Base-by-base conservation (phyloP, 1,140 invertebrate species). In the Melanaphis sacchari region DNA sequence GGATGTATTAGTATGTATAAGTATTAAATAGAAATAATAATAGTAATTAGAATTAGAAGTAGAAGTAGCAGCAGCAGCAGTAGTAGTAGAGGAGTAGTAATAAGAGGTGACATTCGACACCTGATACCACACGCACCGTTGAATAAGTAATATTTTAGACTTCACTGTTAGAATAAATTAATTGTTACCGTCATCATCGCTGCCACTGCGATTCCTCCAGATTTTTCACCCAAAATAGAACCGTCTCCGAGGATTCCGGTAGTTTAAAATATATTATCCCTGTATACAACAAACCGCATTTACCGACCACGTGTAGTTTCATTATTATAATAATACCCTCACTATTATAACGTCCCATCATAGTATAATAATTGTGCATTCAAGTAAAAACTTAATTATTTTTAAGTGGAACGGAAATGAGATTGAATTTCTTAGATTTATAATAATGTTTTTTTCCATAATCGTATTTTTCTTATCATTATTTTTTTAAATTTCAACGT, bases 141-240 rank as follows among this genome's bases (percentile, higher is more conserved):
- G 87, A 18, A 18, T 36, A 22, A 24, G 87, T 22, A 9, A 59
- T 90, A 59, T 90, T 31, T 90, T 90, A 90, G 52, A 59, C 52
- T 31, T 31, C 24, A n/a, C 59, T 26, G 54, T 90, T 66, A 66
- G 52, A 66, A 66, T 41, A 41, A 90, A 66, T 90, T 43, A 66
- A 90, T 89, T 76, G 24, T 85, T 66, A 90, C 54, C 89, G 18
- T 22, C 88, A 49, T 54, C 49, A 18, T 54, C 22, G 5, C 26
- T 4, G 88, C 31, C 31, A 2, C 38, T 6, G 24, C 8, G 54
- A 66, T 40, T 66, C 43, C 21, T 40, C 36, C 38, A n/a, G 88
- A 41, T 90, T 90, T 43, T 43, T 54, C 26, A 90, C 89, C 54
- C 36, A 15, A 90, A 90, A 90, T 90, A 90, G 89, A 90, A 66